Evolutionary conservation across 2,797 vertebrate species (phyloP).

Genomic region (Sebastes alutus): DNA sequence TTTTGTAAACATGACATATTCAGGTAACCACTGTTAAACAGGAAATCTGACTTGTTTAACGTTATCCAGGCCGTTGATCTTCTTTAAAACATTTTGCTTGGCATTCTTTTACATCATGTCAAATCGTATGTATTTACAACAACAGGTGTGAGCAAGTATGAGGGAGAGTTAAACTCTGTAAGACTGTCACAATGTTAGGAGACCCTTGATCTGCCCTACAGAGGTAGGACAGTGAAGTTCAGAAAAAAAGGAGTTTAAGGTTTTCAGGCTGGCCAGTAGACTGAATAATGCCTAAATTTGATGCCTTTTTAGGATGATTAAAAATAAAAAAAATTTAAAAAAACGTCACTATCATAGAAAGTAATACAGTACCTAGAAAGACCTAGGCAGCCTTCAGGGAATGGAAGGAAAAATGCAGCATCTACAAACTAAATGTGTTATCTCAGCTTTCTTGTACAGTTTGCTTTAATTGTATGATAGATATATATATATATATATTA

Average conservation of each 20-base stretch:
- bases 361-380: not conserved
- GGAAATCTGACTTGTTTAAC: conserved; percentile 16
- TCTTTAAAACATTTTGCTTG: not conserved
- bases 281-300: not conserved
- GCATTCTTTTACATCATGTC: not conserved
- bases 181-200: too few species aligned
- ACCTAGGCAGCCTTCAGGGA: not conserved
- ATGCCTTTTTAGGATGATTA: not conserved
- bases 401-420: too few species aligned
- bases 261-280: not conserved
- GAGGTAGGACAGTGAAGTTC: not conserved
- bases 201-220: not conserved
- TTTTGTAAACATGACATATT: conserved; percentile 8
- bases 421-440: not conserved
- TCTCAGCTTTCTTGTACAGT: not conserved
- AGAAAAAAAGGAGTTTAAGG: not conserved
- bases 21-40: not conserved
- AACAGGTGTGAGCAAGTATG: not conserved
- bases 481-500: too few species aligned
- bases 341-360: not conserved
- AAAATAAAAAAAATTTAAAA: not conserved
- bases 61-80: not conserved
- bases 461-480: too few species aligned
- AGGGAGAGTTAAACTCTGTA: not conserved
- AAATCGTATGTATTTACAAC: not conserved